Base-by-base conservation (phyloP, 2,797 vertebrate species). In the Chloroceryle inda region DNA sequence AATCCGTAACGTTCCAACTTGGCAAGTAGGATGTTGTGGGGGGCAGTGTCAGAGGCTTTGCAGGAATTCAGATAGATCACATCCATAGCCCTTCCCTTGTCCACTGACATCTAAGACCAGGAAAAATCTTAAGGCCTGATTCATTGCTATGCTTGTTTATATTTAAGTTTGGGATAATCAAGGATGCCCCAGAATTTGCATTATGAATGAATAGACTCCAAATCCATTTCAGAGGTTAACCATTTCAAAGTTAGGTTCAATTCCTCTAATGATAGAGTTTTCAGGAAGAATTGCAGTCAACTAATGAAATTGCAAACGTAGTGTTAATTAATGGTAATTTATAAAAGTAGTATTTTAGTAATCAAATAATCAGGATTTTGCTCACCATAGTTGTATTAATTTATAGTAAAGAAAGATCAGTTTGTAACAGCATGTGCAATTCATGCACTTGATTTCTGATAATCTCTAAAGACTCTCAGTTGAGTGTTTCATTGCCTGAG, bases 111-210 rank as follows among this genome's bases (percentile, higher is more conserved):
- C 10, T 13, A 56, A 71, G 40, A 31, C 52, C 38, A 59, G 13
- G 14, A 52, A 59, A 86, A 92, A 23, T 87, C 76, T 85, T 85
- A n/a, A 66, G 21, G 7, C 38, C 47, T 66, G n/a, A 37, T 85
- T 58, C 29, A 11, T 83, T 0, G 0, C 61, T 4, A 2, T 10
- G 22, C 2, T 75, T 56, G 49, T 1, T 7, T 61, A 33, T 78
- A 0, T 67, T 84, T 71, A 64, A 72, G 16, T 88, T 79, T 38
- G 42, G 8, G 29, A 68, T 63, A 91, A 81, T 38, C n/a, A 68
- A 74, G 40, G 29, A 40, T 68, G 21, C 15, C 38, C 31, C 24
- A 77, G 49, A 75, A 72, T 79, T 33, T 49, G 37, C 37, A 55
- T 62, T 64, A 59, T 77, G 42, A 89, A 77, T 82, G 22, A 91